phyloP scores from a whole-genome alignment of 2,797 vertebrate genomes.

The Muscicapa striata region DNA sequence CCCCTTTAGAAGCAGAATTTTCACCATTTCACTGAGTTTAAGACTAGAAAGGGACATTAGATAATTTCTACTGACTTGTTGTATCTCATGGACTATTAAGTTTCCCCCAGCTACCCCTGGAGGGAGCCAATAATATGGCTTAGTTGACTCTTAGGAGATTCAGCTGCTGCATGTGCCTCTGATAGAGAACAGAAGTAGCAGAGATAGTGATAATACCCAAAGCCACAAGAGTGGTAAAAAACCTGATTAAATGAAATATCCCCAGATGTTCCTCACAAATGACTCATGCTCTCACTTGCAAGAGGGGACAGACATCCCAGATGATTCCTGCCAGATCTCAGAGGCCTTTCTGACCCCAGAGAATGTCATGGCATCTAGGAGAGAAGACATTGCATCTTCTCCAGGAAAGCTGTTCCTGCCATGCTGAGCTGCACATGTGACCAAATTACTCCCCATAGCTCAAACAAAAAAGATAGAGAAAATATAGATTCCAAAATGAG shows the following conservation, averaged over 20 bases:
- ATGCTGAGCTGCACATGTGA: neutral
- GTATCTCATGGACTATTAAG: constrained; percentile 49
- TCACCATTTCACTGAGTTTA: constrained; percentile 59
- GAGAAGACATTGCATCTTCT: neutral
- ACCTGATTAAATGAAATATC: neutral
- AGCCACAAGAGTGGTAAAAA: constrained; percentile 26
- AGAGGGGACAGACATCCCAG: neutral
- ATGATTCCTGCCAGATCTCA: neutral
- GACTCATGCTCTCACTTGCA: neutral
- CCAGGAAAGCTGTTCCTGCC: neutral
- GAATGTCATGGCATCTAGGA: neutral
- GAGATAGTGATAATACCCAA: neutral
- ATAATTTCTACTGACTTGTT: constrained; percentile 57
- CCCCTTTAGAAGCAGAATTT: constrained; percentile 34
- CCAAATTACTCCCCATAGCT: neutral
- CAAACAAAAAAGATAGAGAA: neutral
- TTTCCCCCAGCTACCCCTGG: constrained; percentile 49
- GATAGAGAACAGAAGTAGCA: constrained; percentile 1
- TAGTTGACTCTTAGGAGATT: constrained; percentile 17
- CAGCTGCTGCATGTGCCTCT: neutral
- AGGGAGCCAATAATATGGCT: constrained; percentile 43
- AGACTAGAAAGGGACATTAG: constrained; percentile 51
- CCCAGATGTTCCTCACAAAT: constrained; percentile 37
- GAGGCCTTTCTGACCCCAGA: neutral
- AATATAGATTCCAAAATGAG: neutral